Evolutionary conservation across 2,888 invertebrate genomes (phyloP).

Genomic region (Drosophila putrida): DNA sequence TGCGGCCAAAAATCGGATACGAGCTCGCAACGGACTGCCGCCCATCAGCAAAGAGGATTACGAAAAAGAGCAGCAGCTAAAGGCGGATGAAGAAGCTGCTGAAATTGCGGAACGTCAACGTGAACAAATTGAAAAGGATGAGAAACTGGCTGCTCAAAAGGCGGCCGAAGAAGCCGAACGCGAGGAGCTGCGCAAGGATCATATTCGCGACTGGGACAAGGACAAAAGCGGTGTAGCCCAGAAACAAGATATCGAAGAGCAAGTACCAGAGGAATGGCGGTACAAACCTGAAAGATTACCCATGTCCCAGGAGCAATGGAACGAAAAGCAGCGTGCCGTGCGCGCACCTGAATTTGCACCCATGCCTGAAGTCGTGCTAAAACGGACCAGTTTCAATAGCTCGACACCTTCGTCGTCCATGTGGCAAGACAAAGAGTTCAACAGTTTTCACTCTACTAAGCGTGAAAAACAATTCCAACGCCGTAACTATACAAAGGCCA

Average conservation of each 20-base stretch:
- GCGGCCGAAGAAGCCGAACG: slow-evolving; percentile 82
- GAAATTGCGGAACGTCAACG: slow-evolving; percentile 69
- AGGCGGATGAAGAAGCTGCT: slow-evolving; percentile 29
- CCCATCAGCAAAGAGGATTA: slow-evolving; percentile 87
- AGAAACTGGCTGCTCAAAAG: slow-evolving; percentile 69
- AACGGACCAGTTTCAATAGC: slow-evolving; percentile 76
- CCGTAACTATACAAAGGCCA: slow-evolving; percentile 58
- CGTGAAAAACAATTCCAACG: slow-evolving; percentile 73
- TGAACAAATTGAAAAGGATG: slow-evolving; percentile 79
- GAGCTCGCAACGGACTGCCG: slow-evolving; percentile 90
- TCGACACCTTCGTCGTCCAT: slow-evolving; percentile 49
- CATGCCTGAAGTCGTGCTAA: slow-evolving; percentile 52
- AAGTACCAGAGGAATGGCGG: slow-evolving; percentile 71
- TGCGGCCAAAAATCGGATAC: slow-evolving; percentile 91
- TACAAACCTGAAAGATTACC: slow-evolving; percentile 83
- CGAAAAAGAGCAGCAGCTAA: slow-evolving; percentile 74
- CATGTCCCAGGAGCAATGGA: slow-evolving; percentile 85
- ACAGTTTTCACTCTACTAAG: slow-evolving; percentile 69
- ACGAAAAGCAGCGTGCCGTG: slow-evolving; percentile 89
- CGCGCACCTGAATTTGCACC: slow-evolving; percentile 93
- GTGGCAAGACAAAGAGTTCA: slow-evolving; percentile 47
- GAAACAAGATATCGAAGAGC: slow-evolving; percentile 6
- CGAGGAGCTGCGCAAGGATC: slow-evolving; percentile 85
- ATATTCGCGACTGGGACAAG: slow-evolving; percentile 89
- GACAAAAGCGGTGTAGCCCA: slow-evolving; percentile 85